Evolutionary conservation across 2,797 vertebrate species (phyloP).

Genomic region (Bucorvus abyssinicus): DNA sequence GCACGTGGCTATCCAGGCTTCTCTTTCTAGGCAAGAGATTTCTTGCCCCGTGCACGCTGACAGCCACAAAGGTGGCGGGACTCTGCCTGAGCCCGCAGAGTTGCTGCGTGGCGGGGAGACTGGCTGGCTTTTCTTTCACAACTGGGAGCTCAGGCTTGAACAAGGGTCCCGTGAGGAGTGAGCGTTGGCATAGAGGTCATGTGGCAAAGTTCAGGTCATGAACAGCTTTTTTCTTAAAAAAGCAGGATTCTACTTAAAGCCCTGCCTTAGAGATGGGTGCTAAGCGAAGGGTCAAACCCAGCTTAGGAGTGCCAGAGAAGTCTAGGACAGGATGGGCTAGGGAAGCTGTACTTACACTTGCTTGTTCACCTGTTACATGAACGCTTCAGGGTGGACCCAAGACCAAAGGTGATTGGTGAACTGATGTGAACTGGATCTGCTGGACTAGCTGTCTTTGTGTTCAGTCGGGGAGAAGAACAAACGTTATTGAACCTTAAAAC

Average conservation of each 20-base stretch:
- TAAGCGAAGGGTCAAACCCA: not conserved
- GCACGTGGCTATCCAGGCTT: not conserved
- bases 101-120: not conserved
- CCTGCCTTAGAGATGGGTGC: not conserved
- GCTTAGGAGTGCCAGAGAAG: not conserved
- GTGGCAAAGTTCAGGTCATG: not conserved
- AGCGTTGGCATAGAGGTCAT: not conserved
- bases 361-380: not conserved
- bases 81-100: not conserved
- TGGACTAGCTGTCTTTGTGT: not conserved
- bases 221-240: not conserved
- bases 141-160: not conserved
- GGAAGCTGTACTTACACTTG: not conserved
- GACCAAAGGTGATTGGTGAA: not conserved
- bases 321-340: not conserved
- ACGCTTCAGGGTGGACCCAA: not conserved
- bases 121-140: not conserved
- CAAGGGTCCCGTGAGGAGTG: not conserved
- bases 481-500: not conserved
- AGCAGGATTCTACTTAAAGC: not conserved
- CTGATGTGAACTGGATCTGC: not conserved
- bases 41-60: accelerated
- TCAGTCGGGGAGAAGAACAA: not conserved
- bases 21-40: not conserved
- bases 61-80: not conserved